phyloP scores from a whole-genome alignment of 1,140 invertebrate genomes.

The Nebria ingens region DNA sequence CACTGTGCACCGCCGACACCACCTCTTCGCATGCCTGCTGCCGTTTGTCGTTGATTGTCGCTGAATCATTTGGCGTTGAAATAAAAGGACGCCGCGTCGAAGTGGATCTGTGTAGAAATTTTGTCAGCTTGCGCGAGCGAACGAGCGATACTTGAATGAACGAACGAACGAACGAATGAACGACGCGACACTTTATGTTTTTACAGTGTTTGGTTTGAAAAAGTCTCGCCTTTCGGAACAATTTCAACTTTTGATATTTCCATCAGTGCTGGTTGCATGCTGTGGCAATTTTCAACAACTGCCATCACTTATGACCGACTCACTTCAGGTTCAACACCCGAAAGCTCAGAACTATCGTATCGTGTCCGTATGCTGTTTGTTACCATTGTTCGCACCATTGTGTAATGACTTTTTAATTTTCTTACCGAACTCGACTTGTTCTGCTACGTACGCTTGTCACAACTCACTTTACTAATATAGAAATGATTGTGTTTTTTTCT shows the following conservation, averaged over 20 bases:
- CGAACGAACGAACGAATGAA: too few relatives aligned
- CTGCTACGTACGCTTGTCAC: background rate
- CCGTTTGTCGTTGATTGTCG: background rate
- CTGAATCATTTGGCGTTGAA: background rate
- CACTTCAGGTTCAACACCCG: background rate
- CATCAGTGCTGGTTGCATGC: slow-evolving; percentile 3
- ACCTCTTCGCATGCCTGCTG: background rate
- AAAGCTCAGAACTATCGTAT: background rate
- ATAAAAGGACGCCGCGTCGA: too few relatives aligned
- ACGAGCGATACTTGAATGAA: background rate
- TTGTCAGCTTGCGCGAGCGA: slow-evolving; percentile 2
- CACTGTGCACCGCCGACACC: background rate
- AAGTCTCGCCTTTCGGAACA: background rate
- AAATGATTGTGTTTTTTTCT: background rate
- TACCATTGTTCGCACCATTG: background rate
- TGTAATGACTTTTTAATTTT: slow-evolving; percentile 13
- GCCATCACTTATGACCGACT: slow-evolving; percentile 10
- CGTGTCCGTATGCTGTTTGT: background rate
- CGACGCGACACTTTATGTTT: too few relatives aligned
- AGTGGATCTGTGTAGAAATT: too few relatives aligned
- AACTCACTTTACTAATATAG: slow-evolving; percentile 1
- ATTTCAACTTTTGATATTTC: slow-evolving; percentile 8
- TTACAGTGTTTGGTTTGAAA: background rate
- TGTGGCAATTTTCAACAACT: slow-evolving; percentile 12
- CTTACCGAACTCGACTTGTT: background rate